Evolutionary conservation across 1,140 invertebrate species (phyloP), one percentile per base, ranked within the genome.

Genomic region (Macrocentrus cingulum): DNA sequence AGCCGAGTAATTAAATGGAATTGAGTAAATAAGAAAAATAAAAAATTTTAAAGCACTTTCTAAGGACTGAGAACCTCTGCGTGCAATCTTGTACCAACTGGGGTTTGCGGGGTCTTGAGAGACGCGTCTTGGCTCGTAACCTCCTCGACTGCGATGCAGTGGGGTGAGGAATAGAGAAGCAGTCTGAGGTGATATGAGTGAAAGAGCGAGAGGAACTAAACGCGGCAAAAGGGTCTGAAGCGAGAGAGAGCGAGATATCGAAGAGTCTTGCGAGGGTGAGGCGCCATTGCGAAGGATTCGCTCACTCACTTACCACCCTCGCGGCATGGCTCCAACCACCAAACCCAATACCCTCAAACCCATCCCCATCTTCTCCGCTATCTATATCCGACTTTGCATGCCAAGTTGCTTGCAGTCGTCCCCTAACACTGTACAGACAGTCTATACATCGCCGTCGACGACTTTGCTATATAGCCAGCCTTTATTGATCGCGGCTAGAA

Each of bases 271-370:
- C 34, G 42, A 46, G 51, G 46, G 55, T 54, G 64, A 66, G 66
- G 66, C 66, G 72, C 65, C 67, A 70, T 63, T 67, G 70, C 69
- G 69, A 75, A 75, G 71, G 74, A 75, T 75, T 75, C 70, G 71
- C 70, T 75, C 75, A 74, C 74, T 76, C 72, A 76, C 74, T 75
- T 77, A 75, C 73, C 72, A 74, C 74, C 70, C 74, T 75, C 41
- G 56, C 53, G 42, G 41, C 49, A 57, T 45, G 20, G 41, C 55
- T 37, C 22, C 19, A 56, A 45, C 52, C 60, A 54, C 55, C 56
- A 46, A 42, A 41, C 60, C 44, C 59, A 50, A 41, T 49, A 37
- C 44, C 52, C 59, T 55, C 42, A 46, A 46, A 23, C 44, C 16
- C 44, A 46, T 46, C 25, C 52, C 58, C 53, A n/a, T 19, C 29